Evolutionary conservation across 2,797 vertebrate genomes (phyloP).

Genomic region (Spondyliosoma cantharus): DNA sequence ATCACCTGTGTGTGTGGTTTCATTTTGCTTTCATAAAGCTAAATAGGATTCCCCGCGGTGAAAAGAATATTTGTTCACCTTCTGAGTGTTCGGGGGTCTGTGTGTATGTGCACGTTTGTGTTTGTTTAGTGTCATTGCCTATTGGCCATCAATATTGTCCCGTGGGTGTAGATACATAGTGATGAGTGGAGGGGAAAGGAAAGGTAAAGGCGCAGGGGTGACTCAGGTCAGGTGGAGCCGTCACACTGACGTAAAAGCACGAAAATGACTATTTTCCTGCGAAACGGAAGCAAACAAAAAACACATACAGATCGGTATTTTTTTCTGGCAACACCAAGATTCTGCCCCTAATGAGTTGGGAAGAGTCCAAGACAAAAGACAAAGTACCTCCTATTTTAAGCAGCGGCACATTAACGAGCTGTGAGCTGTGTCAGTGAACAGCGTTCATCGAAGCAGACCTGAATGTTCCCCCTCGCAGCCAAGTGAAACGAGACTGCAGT

Average conservation of each 20-base stretch:
- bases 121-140: conserved; percentile 18
- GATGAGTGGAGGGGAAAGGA: conserved; percentile 10
- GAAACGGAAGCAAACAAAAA: conserved; percentile 16
- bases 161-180: conserved; percentile 16
- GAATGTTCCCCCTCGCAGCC: conserved; percentile 47
- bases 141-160: conserved; percentile 22
- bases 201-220: conserved; percentile 1
- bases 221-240: conserved; percentile 9
- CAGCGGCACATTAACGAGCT: conserved; percentile 43
- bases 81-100: conserved; percentile 26
- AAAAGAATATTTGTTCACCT: conserved; percentile 55
- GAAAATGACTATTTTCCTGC: not conserved
- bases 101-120: not conserved
- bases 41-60: conserved; percentile 46
- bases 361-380: conserved; percentile 14
- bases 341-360: not conserved
- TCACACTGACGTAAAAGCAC: not conserved
- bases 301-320: not conserved
- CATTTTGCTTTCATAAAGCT: conserved; percentile 63
- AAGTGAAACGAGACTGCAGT: conserved; percentile 61
- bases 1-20: conserved; percentile 53
- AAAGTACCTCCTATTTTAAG: conserved; percentile 25
- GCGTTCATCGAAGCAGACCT: conserved; percentile 19
- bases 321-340: not conserved
- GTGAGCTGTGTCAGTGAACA: conserved; percentile 32